Percentiles rank a stretch among this genome's conserved stretches.
These are phyloP conservation scores for Dicrostonyx torquatus DNA, from an alignment of 2,797 vertebrate genomes.

Conservation along the genomic window DNA sequence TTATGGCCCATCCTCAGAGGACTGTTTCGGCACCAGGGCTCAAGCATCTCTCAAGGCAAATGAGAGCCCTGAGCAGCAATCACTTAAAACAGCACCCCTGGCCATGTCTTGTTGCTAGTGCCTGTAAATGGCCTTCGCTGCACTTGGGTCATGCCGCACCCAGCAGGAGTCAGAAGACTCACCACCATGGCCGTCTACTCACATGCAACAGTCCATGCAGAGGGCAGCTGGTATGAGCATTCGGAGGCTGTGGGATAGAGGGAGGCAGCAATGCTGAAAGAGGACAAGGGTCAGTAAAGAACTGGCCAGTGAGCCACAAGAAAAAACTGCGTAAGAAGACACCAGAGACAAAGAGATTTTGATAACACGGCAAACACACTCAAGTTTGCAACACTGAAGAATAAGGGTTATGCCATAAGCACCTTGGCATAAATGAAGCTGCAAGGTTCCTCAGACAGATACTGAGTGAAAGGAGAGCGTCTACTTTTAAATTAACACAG, in stretches of 20 bases:
- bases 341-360: not conserved
- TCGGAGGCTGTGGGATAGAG: slow-evolving; percentile 89
- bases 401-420: slow-evolving; percentile 45
- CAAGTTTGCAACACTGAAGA: not conserved
- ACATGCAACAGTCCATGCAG: slow-evolving; percentile 98
- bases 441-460: slow-evolving; percentile 31
- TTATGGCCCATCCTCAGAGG: slow-evolving; percentile 42
- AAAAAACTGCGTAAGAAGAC: slow-evolving; percentile 85
- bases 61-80: slow-evolving; percentile 75
- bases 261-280: slow-evolving; percentile 20
- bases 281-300: slow-evolving; percentile 69
- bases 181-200: slow-evolving; percentile 93
- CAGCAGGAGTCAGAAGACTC: slow-evolving; percentile 89
- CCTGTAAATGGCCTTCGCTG: slow-evolving; percentile 87
- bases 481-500: not conserved
- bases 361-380: not conserved
- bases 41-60: slow-evolving; percentile 64
- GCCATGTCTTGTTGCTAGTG: slow-evolving; percentile 83
- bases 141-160: slow-evolving; percentile 91
- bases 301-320: slow-evolving; percentile 26
- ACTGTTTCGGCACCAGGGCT: not conserved
- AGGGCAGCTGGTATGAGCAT: slow-evolving; percentile 91
- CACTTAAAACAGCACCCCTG: slow-evolving; percentile 63
- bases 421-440: not conserved
- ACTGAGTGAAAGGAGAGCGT: not conserved